Evolutionary conservation across 2,113 vertebrate species (phyloP), one percentile per base, ranked within the genome.

Genomic region (Cercocebus atys): DNA sequence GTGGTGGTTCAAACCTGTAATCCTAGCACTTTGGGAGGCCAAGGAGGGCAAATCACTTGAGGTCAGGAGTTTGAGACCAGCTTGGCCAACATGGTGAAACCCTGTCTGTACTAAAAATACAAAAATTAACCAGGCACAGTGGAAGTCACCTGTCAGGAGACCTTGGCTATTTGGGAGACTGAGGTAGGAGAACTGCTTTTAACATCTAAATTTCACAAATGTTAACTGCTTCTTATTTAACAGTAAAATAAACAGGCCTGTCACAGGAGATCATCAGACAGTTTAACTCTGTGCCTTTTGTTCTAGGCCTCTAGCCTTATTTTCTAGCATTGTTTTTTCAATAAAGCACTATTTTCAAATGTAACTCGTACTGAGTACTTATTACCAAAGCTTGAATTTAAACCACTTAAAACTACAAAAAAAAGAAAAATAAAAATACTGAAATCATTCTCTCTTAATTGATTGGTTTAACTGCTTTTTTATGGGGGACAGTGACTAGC

Each of bases 121-220:
- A n/a, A 68, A 68, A 68, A 68, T 68, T n/a, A 68, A 16, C 16
- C 2, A 35, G 32, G 66, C 66, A 17, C 6, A 32, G 32, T n/a
- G 32, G 66, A 35, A 32, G 6, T 32, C 66, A 68, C 66, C 66
- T 68, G 14, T 35, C 32, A 64, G 27, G 27, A 64, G 27, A 35
- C 16, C 16, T 17, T 68, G 30, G 66, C 66, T 68, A 68, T 30
- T 35, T 3, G 13, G 66, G 32, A 68, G 66, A 32, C 66, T 68
- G 32, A 68, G 66, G 14, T 35, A 35, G 66, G 16, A n/a, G 66
- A 35, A 68, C 18, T 30, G 32, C 66, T 35, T 89, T 90, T 47
- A 93, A 64, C 13, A 94, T n/a, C 32, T 94, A 81, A 68, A 93
- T 83, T 89, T 87, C 45, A 96, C n/a, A 81, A 61, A 95, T 79